Conservation (phyloP, 1,140 invertebrate genomes). For the Diabrotica undecimpunctata region DNA sequence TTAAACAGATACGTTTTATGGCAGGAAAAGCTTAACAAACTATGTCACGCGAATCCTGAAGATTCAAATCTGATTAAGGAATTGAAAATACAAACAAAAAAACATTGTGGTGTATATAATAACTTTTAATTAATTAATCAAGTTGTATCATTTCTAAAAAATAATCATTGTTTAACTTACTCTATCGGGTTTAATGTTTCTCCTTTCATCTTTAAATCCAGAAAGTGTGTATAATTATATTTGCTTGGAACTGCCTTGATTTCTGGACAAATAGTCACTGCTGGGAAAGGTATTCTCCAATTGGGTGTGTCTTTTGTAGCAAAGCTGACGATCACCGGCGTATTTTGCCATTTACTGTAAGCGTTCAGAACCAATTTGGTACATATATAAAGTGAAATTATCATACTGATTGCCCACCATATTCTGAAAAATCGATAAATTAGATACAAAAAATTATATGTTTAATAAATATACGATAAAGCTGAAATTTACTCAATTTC, state of each 20-base stretch:
- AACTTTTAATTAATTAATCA: too few species aligned
- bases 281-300: constrained; percentile 53
- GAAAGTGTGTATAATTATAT: constrained; percentile 25
- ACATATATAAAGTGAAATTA: neutral
- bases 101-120: too few species aligned
- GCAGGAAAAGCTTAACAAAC: too few species aligned
- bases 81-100: too few species aligned
- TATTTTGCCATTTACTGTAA: constrained; percentile 49
- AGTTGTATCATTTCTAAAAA: too few species aligned
- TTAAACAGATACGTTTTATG: too few species aligned
- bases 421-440: constrained; percentile 4
- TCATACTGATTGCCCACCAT: constrained; percentile 8
- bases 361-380: constrained; percentile 5
- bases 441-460: neutral
- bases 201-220: neutral
- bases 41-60: too few species aligned
- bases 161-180: neutral
- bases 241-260: constrained; percentile 33
- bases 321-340: constrained; percentile 54
- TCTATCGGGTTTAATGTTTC: neutral
- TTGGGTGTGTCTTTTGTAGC: constrained; percentile 50
- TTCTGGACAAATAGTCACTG: constrained; percentile 52
- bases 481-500: too few species aligned
- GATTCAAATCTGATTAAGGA: too few species aligned
- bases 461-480: too few species aligned